Percentiles rank a stretch among this genome's conserved stretches.
Evolutionary conservation across 2,888 invertebrate genomes (phyloP).

Genomic region (Scaptomyza cyrtandrae): DNA sequence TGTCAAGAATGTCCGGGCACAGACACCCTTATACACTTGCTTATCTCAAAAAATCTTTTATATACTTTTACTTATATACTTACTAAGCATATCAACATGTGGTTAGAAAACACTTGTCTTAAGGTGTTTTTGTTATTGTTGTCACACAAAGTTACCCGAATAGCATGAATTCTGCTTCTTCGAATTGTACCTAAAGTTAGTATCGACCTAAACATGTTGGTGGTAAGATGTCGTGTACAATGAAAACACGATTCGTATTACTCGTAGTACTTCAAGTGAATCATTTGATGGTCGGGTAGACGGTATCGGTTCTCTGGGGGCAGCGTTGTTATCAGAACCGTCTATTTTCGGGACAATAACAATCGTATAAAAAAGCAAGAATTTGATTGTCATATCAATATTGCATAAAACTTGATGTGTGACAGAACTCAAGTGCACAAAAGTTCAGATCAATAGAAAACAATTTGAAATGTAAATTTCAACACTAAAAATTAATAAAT

Average conservation of each 20-base stretch:
- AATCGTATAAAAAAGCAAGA: constrained; percentile 22
- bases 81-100: constrained; percentile 34
- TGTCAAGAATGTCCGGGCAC: not conserved
- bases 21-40: not conserved
- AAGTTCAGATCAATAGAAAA: constrained; percentile 9
- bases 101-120: constrained; percentile 22
- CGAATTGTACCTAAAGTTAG: constrained; percentile 26
- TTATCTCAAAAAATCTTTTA: constrained; percentile 27
- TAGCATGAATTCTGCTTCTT: not conserved
- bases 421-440: not conserved
- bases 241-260: not conserved
- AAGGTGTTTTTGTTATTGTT: not conserved
- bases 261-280: constrained; percentile 21
- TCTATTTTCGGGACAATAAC: constrained; percentile 30
- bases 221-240: constrained; percentile 44
- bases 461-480: constrained; percentile 18
- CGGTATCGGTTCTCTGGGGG: constrained; percentile 7
- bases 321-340: constrained; percentile 44
- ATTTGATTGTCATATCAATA: constrained; percentile 16
- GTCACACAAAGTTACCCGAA: not conserved
- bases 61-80: too few species aligned
- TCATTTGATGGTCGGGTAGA: constrained; percentile 24
- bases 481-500: not conserved
- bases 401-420: not conserved
- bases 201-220: constrained; percentile 41